Percentiles rank a stretch among this genome's conserved stretches.
These are phyloP conservation scores for Streblospio benedicti DNA, from an alignment of 1,140 invertebrate species.

Conservation along the genomic window DNA sequence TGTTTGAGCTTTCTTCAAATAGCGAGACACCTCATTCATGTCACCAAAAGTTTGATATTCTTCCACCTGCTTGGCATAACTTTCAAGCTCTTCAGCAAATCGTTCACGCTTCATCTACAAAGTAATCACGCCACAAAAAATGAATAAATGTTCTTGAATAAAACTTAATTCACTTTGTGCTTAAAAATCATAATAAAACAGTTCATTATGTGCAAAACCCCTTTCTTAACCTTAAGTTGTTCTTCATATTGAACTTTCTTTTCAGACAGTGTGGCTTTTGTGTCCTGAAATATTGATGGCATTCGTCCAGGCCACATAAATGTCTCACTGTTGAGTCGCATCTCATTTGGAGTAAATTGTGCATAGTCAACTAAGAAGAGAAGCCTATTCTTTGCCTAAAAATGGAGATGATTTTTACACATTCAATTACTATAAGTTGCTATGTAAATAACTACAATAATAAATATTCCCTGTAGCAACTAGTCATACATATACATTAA, in stretches of 20 bases:
- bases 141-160: slow-evolving; percentile 8
- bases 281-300: slow-evolving; percentile 70
- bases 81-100: slow-evolving; percentile 71
- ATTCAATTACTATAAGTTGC: too few relatives aligned
- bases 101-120: slow-evolving; percentile 45
- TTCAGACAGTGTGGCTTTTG: slow-evolving; percentile 65
- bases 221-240: slow-evolving; percentile 54
- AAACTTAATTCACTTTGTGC: neutral
- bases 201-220: neutral
- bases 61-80: slow-evolving; percentile 70
- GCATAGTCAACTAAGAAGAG: slow-evolving; percentile 72
- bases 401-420: too few relatives aligned
- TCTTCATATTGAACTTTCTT: slow-evolving; percentile 83
- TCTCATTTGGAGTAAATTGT: slow-evolving; percentile 66
- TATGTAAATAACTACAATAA: too few relatives aligned
- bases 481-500: too few relatives aligned
- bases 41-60: slow-evolving; percentile 83
- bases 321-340: slow-evolving; percentile 65
- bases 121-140: too few relatives aligned
- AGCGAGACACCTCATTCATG: slow-evolving; percentile 72
- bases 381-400: slow-evolving; percentile 55
- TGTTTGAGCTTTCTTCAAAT: slow-evolving; percentile 68
- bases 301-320: slow-evolving; percentile 79
- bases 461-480: too few relatives aligned
- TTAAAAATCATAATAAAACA: slow-evolving; percentile 11